These are phyloP conservation scores for Hydra vulgaris DNA, from an alignment of 30 jellyfish, hydroid and myxozoan species.

Conservation along the genomic window DNA sequence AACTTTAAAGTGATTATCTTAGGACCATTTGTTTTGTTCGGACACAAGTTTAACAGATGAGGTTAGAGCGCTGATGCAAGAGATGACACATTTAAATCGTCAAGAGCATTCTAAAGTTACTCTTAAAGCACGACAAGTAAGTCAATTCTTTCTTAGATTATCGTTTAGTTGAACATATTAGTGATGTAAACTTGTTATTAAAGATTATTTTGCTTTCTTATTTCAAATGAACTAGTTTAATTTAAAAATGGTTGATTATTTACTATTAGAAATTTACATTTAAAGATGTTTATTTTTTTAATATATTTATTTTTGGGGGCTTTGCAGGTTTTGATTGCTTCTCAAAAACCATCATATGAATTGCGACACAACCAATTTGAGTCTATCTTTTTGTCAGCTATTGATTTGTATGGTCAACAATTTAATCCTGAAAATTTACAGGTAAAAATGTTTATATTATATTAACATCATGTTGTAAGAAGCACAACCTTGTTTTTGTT, in stretches of 20 bases:
- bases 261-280: no score
- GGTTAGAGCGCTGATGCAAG: slow-evolving; percentile 43
- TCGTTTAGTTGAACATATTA: background rate
- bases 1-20: background rate
- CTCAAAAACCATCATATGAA: slow-evolving; percentile 91
- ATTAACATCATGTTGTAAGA: no score
- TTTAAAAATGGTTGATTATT: no score
- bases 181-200: slow-evolving; percentile 5
- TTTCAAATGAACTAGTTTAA: background rate
- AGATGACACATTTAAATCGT: slow-evolving; percentile 72
- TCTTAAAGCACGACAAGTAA: slow-evolving; percentile 94
- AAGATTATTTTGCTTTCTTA: background rate
- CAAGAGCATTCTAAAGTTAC: slow-evolving; percentile 95
- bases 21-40: slow-evolving; percentile 76
- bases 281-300: no score
- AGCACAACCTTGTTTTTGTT: no score
- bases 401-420: slow-evolving; percentile 87
- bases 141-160: background rate
- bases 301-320: background rate
- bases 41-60: slow-evolving; percentile 79
- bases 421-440: slow-evolving; percentile 90
- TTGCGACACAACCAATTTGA: slow-evolving; percentile 88
- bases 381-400: slow-evolving; percentile 84
- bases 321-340: slow-evolving; percentile 60
- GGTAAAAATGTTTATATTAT: slow-evolving; percentile 16